Base-by-base conservation (phyloP, 2,888 invertebrate genomes). In the Machimus rusticus region DNA sequence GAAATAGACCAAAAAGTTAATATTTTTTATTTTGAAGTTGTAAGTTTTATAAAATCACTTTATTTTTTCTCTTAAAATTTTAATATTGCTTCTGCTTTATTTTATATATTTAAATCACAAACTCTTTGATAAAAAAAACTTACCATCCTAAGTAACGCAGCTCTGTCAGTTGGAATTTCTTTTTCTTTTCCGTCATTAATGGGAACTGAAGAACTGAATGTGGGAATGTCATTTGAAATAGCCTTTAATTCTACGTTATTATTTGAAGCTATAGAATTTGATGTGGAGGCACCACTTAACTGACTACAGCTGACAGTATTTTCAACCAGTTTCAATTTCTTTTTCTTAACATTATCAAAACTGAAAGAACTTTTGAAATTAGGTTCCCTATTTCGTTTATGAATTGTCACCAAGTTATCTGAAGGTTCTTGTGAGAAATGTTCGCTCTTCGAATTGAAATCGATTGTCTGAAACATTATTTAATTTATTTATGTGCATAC, bases 71-170 rank as follows among this genome's bases (percentile, higher is more conserved):
- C 8, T 37, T 37, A 9, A 8, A 37, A 37, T 37, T 37, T 8
- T 8, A 37, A 37, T 37, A 37, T 9, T 8, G 37, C 34, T 34
- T 34, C 34, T 37, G 37, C 37, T 37, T 9, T 34, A 34, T 34
- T 34, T 34, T 3, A 34, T 37, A 37, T 9, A 37, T 37, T 37
- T 37, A 6, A 37, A 9, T 6, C 37, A 37, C 9, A 37, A 39
- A 39, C 39, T 39, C 1, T 39, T 9, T 39, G 39, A 8, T n/a
- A n/a, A 23, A 23, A 66, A n/a, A 19, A 28, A 89, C 88, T 88
- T 89, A 94, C 93, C 91, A 94, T 93, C 90, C 93, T 94, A 0
- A 95, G 93, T 91, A 95, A 94, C 85, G 94, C 94, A 86, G 93
- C 91, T 51, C 94, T 34, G 14, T 74, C 34, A 1, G 28, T 28